These are phyloP conservation scores for Thryonomys swinderianus DNA, from an alignment of 2,113 vertebrate species.

Conservation along the genomic window DNA sequence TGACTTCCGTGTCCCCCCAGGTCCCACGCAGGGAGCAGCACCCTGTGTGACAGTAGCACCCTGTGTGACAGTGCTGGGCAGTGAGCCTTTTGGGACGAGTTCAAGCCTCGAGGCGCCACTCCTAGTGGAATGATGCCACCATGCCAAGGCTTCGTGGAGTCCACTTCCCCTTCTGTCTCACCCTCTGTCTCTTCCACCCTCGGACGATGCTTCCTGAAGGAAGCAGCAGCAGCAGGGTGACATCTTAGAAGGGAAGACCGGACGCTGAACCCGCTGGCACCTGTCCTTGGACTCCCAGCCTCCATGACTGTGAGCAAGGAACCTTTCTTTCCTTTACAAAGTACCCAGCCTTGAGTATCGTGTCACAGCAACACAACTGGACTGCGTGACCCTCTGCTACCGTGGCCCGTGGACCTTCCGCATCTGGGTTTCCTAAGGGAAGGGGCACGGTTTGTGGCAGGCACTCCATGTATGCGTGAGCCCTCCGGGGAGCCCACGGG, in stretches of 20 bases:
- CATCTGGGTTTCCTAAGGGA: not conserved
- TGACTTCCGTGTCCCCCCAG: not conserved
- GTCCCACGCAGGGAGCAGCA: fast-evolving
- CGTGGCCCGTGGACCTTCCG: fast-evolving
- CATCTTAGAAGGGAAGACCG: not conserved
- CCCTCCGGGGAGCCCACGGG: not conserved
- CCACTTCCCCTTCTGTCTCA: not conserved
- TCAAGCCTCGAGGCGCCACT: fast-evolving
- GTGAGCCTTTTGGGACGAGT: not conserved
- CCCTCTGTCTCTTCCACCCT: not conserved
- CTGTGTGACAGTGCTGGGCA: not conserved
- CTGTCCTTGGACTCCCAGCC: not conserved
- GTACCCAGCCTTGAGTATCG: not conserved
- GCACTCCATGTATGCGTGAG: fast-evolving
- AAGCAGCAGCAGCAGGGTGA: not conserved
- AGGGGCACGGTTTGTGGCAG: fast-evolving
- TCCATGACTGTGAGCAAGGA: not conserved
- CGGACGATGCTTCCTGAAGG: not conserved
- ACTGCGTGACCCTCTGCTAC: fast-evolving
- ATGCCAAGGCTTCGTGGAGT: not conserved
- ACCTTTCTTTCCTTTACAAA: not conserved
- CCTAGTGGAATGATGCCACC: fast-evolving
- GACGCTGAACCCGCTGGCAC: not conserved
- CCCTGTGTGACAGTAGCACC: not conserved
- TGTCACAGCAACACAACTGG: not conserved